Evolutionary conservation across 2,113 vertebrate genomes (phyloP).

Genomic region (Bagarius yarrelli): DNA sequence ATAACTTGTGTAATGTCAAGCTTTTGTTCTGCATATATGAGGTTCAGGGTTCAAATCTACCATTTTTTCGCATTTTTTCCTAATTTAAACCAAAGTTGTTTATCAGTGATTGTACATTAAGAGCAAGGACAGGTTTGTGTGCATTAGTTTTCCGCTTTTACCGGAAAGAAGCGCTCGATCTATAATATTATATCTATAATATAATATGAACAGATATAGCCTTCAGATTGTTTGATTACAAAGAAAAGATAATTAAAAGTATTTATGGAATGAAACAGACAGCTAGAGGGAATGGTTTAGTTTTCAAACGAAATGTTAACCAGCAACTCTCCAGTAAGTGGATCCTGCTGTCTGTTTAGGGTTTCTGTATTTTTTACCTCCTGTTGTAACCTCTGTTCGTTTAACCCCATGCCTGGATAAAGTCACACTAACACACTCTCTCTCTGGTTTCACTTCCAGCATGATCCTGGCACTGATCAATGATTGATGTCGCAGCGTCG

Average conservation of each 20-base stretch:
- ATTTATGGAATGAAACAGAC: neutral
- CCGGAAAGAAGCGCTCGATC: too few species aligned
- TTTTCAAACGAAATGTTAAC: constrained; percentile 37
- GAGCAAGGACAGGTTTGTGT: too few species aligned
- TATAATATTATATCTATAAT: too few species aligned
- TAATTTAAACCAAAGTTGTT: too few species aligned
- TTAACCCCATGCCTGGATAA: constrained; percentile 13
- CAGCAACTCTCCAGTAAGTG: neutral
- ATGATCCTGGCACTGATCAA: constrained; percentile 99
- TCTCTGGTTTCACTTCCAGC: constrained; percentile 70
- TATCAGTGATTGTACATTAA: too few species aligned
- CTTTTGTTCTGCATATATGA: too few species aligned
- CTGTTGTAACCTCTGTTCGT: constrained; percentile 29
- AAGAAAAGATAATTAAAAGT: neutral
- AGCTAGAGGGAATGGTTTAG: neutral
- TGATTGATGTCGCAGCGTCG: constrained; percentile 75
- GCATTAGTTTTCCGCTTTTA: too few species aligned
- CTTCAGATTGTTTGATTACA: too few species aligned
- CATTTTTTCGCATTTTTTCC: too few species aligned
- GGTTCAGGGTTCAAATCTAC: too few species aligned
- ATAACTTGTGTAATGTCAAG: too few species aligned
- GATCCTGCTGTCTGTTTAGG: constrained; percentile 31
- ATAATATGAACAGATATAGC: too few species aligned
- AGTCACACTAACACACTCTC: constrained; percentile 16
- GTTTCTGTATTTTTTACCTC: constrained; percentile 24